Percentiles rank a stretch among this genome's conserved stretches.
These are phyloP conservation scores for Heliopora coerulea DNA, from an alignment of 92 coral and sea anemone genomes.

Conservation along the genomic window DNA sequence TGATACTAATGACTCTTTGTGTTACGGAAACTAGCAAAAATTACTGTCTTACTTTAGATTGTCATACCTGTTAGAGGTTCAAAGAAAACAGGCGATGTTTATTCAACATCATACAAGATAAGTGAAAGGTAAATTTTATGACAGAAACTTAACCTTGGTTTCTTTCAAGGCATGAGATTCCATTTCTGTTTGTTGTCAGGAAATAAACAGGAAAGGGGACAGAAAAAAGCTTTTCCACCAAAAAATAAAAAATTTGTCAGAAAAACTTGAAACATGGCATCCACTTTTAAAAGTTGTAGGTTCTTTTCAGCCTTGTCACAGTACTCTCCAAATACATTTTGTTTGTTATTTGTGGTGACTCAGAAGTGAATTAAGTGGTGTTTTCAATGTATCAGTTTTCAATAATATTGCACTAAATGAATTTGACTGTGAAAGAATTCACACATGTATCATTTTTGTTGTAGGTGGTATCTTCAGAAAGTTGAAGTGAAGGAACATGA, in stretches of 20 bases:
- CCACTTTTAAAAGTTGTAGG: no score
- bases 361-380: neutral
- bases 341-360: no score
- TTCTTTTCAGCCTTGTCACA: no score
- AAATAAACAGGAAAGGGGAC: no score
- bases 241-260: no score
- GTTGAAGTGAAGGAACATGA: conserved; percentile 48
- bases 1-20: no score
- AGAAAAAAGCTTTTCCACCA: no score
- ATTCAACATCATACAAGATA: conserved; percentile 64
- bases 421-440: neutral
- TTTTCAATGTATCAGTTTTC: neutral
- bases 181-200: no score
- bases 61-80: conserved; percentile 89
- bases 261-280: no score
- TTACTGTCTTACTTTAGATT: conserved; percentile 51
- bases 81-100: conserved; percentile 74
- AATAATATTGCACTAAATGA: neutral
- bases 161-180: no score
- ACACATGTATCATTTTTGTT: conserved; percentile 1
- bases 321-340: no score
- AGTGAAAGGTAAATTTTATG: conserved; percentile 26
- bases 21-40: no score
- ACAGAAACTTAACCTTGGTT: neutral
- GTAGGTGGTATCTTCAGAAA: conserved; percentile 66